Conservation (phyloP, 1,140 invertebrate genomes). For the Nymphalis io region DNA sequence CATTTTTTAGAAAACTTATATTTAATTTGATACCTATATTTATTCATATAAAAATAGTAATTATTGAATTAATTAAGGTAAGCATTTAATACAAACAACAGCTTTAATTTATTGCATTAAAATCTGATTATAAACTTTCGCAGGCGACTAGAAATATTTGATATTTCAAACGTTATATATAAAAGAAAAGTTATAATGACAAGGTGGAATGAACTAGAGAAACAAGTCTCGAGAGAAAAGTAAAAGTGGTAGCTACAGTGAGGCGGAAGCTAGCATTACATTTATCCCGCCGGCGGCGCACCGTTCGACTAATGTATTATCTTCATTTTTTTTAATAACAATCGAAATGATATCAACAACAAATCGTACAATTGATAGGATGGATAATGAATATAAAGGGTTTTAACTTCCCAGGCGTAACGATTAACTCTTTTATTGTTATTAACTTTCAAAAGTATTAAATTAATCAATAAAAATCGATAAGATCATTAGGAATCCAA, state of each 20-base stretch:
- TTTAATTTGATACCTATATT: background rate
- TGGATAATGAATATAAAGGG: constrained; percentile 1
- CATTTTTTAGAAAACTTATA: background rate
- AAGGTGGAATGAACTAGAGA: constrained; percentile 35
- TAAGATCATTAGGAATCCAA: constrained; percentile 73
- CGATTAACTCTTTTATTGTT: constrained; percentile 66
- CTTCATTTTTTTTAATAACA: constrained; percentile 12
- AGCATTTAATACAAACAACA: background rate
- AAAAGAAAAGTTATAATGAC: constrained; percentile 26
- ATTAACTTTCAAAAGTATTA: constrained; percentile 44
- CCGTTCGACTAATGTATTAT: constrained; percentile 31
- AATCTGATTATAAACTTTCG: background rate
- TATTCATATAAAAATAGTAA: too few species aligned
- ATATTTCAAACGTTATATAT: constrained; percentile 8
- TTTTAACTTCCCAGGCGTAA: constrained; percentile 41
- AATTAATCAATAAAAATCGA: constrained; percentile 60
- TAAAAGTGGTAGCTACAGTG: constrained; percentile 64
- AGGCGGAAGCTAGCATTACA: constrained; percentile 60
- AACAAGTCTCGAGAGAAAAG: constrained; percentile 64
- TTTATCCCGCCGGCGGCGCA: constrained; percentile 46
- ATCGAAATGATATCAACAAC: constrained; percentile 40
- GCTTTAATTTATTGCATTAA: background rate
- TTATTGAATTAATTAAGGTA: too few species aligned
- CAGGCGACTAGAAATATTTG: background rate
- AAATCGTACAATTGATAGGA: constrained; percentile 28